Evolutionary conservation across 2,888 invertebrate species (phyloP).

Genomic region (Choristoneura rosaceana): DNA sequence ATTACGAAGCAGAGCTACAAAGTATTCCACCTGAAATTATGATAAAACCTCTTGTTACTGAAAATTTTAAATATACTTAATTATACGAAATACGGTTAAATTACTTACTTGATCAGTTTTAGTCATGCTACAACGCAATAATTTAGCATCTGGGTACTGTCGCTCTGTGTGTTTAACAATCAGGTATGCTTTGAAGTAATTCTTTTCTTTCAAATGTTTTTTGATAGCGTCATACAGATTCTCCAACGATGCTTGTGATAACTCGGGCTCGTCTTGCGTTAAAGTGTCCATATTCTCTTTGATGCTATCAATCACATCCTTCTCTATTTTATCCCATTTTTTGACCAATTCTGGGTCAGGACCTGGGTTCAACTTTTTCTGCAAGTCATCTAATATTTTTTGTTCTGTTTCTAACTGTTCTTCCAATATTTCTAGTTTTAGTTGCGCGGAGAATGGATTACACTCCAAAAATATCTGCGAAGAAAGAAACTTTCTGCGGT

Average conservation of each 20-base stretch:
- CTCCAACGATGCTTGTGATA: constrained; percentile 76
- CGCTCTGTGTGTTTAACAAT: constrained; percentile 79
- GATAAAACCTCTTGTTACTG: not conserved
- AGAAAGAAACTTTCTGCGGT: not conserved
- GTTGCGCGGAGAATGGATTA: constrained; percentile 94
- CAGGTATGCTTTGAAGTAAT: constrained; percentile 83
- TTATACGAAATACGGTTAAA: not conserved
- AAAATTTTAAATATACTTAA: not conserved
- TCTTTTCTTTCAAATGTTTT: constrained; percentile 73
- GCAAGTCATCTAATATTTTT: constrained; percentile 87
- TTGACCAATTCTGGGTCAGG: constrained; percentile 75
- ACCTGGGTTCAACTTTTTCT: constrained; percentile 76
- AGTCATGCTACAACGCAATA: constrained; percentile 77
- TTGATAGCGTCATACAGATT: constrained; percentile 76
- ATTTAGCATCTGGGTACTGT: constrained; percentile 77
- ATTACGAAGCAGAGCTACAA: constrained; percentile 75
- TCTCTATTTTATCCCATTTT: constrained; percentile 84
- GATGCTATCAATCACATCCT: constrained; percentile 79
- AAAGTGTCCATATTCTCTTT: constrained; percentile 76
- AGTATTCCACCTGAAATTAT: constrained; percentile 73
- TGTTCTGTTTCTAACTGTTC: constrained; percentile 86
- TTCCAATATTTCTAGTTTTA: constrained; percentile 84
- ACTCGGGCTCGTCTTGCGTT: constrained; percentile 77
- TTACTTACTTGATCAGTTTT: constrained; percentile 77
- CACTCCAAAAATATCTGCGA: constrained; percentile 89